phyloP scores from a whole-genome alignment of 2,797 vertebrate species.

The Pelobates cultripes region DNA sequence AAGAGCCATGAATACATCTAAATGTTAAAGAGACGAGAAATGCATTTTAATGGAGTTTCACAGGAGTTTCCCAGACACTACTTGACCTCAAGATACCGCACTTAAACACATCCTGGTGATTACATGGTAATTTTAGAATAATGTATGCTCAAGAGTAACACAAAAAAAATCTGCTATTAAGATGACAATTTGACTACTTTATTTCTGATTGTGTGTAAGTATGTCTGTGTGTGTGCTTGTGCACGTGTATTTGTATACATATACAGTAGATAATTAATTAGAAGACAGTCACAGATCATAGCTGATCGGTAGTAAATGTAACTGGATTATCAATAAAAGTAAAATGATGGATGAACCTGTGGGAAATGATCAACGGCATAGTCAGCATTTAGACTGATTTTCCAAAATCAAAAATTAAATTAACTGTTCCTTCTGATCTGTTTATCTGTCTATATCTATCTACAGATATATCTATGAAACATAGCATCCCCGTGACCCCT shows the following conservation, averaged over 20 bases:
- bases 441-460: no score
- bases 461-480: no score
- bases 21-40: neutral
- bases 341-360: no score
- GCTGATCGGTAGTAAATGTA: no score
- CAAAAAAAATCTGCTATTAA: neutral
- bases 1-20: neutral
- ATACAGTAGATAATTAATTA: neutral
- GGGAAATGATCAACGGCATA: no score
- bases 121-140: conserved; percentile 1
- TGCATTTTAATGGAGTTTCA: neutral
- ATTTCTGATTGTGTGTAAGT: neutral
- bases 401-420: no score
- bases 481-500: no score
- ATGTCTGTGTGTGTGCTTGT: neutral
- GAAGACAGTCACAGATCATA: no score
- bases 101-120: conserved; percentile 6
- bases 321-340: no score
- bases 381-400: no score
- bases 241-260: neutral
- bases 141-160: neutral
- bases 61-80: conserved; percentile 11
- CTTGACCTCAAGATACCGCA: conserved; percentile 19
- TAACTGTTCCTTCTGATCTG: no score
- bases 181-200: no score